Evolutionary conservation across 2,797 vertebrate species (phyloP).

Genomic region (Leucoraja ocellata): DNA sequence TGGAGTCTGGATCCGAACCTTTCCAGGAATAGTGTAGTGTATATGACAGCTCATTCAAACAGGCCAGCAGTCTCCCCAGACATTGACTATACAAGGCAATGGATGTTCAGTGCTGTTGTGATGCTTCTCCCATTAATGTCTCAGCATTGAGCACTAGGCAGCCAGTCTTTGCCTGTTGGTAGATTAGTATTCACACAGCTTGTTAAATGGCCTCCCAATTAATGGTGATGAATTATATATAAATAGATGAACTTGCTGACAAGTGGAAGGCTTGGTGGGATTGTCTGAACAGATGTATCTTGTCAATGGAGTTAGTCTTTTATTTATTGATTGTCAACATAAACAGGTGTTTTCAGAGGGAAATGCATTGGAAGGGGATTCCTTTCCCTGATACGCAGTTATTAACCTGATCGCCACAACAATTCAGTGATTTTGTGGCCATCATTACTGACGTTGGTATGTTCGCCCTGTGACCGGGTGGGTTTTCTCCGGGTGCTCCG

Average conservation of each 20-base stretch:
- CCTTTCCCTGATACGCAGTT: too few relatives aligned
- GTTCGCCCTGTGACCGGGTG: too few relatives aligned
- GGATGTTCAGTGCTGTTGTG: slow-evolving; percentile 11
- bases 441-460: too few relatives aligned
- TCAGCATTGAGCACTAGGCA: neutral
- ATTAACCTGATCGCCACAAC: too few relatives aligned
- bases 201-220: neutral
- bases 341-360: neutral
- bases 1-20: neutral
- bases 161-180: neutral
- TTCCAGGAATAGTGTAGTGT: slow-evolving; percentile 15
- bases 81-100: slow-evolving; percentile 27
- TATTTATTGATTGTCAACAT: neutral
- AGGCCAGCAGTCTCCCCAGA: neutral
- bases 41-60: neutral
- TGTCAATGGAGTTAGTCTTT: neutral
- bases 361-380: too few relatives aligned
- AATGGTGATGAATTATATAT: slow-evolving; percentile 27
- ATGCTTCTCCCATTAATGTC: neutral
- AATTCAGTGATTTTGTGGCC: too few relatives aligned
- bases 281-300: neutral
- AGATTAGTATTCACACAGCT: neutral
- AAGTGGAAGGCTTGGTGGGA: neutral
- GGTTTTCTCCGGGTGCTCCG: too few relatives aligned
- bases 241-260: neutral